Base-by-base conservation (phyloP, 2,888 invertebrate genomes). In the Cotesia congregata region DNA sequence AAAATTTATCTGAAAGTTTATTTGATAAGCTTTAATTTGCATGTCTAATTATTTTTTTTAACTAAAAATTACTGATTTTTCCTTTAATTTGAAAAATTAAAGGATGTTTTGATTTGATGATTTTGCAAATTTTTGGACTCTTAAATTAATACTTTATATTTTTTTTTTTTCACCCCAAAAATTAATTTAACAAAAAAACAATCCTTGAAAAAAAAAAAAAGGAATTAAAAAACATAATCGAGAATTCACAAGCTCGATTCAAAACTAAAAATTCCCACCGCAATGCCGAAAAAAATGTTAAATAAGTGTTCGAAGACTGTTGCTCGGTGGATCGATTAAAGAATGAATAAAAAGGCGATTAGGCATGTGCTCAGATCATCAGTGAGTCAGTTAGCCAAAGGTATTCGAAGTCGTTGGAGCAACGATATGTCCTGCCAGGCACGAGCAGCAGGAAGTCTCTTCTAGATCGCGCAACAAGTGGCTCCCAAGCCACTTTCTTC, bases 391-490 rank as follows among this genome's bases (percentile, higher is more conserved):
- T 85, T 85, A 83, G 83, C 81, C 81, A 76, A 30, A 78, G 81
- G 83, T 84, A 87, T 88, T 88, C 85, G 83, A 77, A 84, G 72
- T 88, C 86, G 86, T 80, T 85, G 83, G 84, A 85, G 87, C 86
- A 83, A 77, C 80, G 78, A 78, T 79, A 80, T 73, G 82, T 84
- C 88, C 85, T 81, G 84, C 80, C 80, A 85, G 78, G 87, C 78
- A 71, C 76, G 79, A 79, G 77, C 87, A 86, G 85, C 87, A 82
- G 86, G 87, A 86, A 84, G 86, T 80, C 85, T 83, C 6, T 71
- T 78, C 77, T 72, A 77, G 79, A 83, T 83, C 83, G 82, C 83
- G 88, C 87, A 87, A 88, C 87, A 88, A 88, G 88, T 88, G 88
- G 88, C 83, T 85, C 85, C 85, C 82, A 84, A 83, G 85, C 83